A percentile compares a stretch with the other conserved stretches of the same genome.
phyloP scores from a whole-genome alignment of 2,888 invertebrate genomes.

The Sphaeridia pumilis region DNA sequence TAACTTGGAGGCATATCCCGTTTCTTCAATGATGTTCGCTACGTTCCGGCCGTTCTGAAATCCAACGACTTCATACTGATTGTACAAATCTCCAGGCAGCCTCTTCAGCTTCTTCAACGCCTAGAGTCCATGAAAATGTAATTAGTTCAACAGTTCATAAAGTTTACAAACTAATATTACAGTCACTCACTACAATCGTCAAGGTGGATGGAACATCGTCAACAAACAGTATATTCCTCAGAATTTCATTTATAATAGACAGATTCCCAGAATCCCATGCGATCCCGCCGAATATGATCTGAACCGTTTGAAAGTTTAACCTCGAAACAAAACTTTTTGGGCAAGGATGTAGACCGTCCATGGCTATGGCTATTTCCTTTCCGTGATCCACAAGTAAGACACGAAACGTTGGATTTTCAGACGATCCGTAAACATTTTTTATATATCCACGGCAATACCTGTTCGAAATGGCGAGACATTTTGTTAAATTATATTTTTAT shows the following conservation, averaged over 20 bases:
- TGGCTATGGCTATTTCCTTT: neutral
- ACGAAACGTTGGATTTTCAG: neutral
- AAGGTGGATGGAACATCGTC: neutral
- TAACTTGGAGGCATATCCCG: too few species aligned
- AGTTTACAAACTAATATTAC: too few species aligned
- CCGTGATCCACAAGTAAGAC: constrained; percentile 14
- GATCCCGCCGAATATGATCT: neutral
- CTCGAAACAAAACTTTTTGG: constrained; percentile 1
- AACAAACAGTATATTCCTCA: constrained; percentile 4
- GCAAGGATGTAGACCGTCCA: constrained; percentile 4
- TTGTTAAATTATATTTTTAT: too few species aligned
- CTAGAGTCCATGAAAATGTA: too few species aligned
- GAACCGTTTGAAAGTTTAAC: constrained; percentile 5
- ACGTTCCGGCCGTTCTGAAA: too few species aligned
- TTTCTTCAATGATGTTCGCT: too few species aligned
- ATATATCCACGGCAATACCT: constrained; percentile 7
- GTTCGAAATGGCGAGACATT: too few species aligned
- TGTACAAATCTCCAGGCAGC: too few species aligned
- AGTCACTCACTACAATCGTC: constrained; percentile 7
- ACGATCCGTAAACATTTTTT: neutral
- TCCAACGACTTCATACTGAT: too few species aligned
- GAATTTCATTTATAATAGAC: neutral
- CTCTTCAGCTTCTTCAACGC: too few species aligned
- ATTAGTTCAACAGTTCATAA: too few species aligned
- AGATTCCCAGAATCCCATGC: too few species aligned